These are phyloP conservation scores for Huso huso DNA, from an alignment of 2,797 vertebrate genomes.

Conservation along the genomic window DNA sequence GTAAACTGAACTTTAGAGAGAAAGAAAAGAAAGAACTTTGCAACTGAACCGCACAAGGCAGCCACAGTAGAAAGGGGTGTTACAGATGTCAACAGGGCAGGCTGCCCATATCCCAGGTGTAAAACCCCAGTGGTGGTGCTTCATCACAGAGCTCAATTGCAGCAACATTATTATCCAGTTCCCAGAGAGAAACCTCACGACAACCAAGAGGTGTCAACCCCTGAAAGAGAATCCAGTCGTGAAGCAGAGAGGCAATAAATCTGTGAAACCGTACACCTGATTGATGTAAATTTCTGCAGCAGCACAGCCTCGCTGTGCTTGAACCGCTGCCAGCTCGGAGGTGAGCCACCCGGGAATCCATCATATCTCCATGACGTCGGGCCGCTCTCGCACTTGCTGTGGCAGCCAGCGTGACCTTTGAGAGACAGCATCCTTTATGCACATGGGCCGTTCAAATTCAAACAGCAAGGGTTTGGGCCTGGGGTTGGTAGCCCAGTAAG, in stretches of 20 bases:
- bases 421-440: not conserved
- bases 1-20: too few species aligned
- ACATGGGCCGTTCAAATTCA: not conserved
- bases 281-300: not conserved
- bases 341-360: not conserved
- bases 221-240: not conserved
- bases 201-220: not conserved
- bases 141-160: too few species aligned
- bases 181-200: not conserved
- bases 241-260: not conserved
- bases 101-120: too few species aligned
- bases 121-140: too few species aligned
- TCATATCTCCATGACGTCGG: not conserved
- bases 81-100: too few species aligned
- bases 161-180: too few species aligned
- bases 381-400: not conserved
- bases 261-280: not conserved
- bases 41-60: too few species aligned
- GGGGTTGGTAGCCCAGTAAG: not conserved
- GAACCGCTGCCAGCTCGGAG: not conserved
- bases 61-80: too few species aligned
- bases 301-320: not conserved
- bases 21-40: too few species aligned
- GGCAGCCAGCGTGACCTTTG: not conserved
- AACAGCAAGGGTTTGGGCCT: not conserved